phyloP scores from a whole-genome alignment of 2,113 vertebrate genomes.

The Thamnophis sirtalis region DNA sequence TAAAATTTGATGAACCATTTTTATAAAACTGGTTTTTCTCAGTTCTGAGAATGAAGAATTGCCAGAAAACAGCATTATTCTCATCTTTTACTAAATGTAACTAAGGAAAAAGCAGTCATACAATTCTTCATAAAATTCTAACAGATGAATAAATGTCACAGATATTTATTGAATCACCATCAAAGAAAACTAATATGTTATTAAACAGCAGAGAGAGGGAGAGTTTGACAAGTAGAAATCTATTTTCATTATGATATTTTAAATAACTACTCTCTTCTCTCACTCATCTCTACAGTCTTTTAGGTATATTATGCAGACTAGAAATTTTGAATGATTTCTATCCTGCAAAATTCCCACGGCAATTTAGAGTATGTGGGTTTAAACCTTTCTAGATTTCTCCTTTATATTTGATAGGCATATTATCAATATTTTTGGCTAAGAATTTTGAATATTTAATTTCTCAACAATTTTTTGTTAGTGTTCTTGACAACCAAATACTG shows the following conservation, averaged over 20 bases:
- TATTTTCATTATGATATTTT: slow-evolving; percentile 59
- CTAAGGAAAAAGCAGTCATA: slow-evolving; percentile 63
- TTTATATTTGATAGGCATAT: background rate
- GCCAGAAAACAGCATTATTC: slow-evolving; percentile 56
- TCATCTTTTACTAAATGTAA: slow-evolving; percentile 56
- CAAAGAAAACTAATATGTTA: slow-evolving; percentile 54
- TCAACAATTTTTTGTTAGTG: background rate
- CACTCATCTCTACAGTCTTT: slow-evolving; percentile 51
- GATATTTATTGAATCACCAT: slow-evolving; percentile 61
- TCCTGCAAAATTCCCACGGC: slow-evolving; percentile 31
- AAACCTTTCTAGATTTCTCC: background rate
- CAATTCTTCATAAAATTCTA: slow-evolving; percentile 69
- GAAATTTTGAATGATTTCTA: slow-evolving; percentile 49
- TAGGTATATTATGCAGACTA: slow-evolving; percentile 52
- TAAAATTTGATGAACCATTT: slow-evolving; percentile 60
- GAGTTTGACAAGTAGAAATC: slow-evolving; percentile 48
- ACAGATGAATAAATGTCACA: slow-evolving; percentile 62
- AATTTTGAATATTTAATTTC: background rate
- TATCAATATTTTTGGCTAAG: background rate
- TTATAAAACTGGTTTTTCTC: slow-evolving; percentile 51
- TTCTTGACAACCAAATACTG: background rate
- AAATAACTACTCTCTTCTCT: slow-evolving; percentile 58
- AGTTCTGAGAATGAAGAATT: slow-evolving; percentile 52
- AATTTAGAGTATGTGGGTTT: background rate
- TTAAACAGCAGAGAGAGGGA: slow-evolving; percentile 58